Base-by-base conservation (phyloP, 2,888 invertebrate genomes). In the Drosophila nigritarsus region DNA sequence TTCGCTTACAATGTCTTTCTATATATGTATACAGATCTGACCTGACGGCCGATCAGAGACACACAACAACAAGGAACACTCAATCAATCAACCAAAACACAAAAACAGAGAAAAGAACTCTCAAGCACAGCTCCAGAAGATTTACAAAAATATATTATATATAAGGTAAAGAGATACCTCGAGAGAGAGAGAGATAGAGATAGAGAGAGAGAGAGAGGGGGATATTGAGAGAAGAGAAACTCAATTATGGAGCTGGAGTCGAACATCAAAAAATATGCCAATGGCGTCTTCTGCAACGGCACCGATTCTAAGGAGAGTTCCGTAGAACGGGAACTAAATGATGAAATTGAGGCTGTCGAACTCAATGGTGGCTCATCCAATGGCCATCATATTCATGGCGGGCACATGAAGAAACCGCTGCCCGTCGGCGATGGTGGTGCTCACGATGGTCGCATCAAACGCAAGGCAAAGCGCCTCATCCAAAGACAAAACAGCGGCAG, bases 401-500 rank as follows among this genome's bases (percentile, higher is more conserved):
- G 74, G 15, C 83, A 79, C 30, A 92, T 93, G 59, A 92, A 93
- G 73, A 93, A 93, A 67, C 93, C 93, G 4, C 68, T 91, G 48
- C 90, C 91, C 9, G 90, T 91, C 9, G 83, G 82, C 45, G 92
- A 92, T 51, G 76, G 66, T 24, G 45, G 24, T 24, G 24, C 24
- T 13, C 87, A 89, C 36, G 92, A 91, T 69, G 77, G 75, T 13
- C 92, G 93, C 62, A 89, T 93, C 64, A 93, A 93, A 74, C 91
- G 92, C 49, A 92, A 91, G 77, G 93, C 92, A 30, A 93, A 92
- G 62, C 92, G 93, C 55, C 83, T 92, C 7, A 91, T 92, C 73
- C 90, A 90, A 42, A 91, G 92, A 87, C 93, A 93, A 73, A 92
- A 92, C 68, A 93, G 93, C 78, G 92, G 93, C 15, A 66, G 69